Evolutionary conservation across 1,140 invertebrate species (phyloP), one percentile per base, ranked within the genome.

Genomic region (Lepidurus packardi): DNA sequence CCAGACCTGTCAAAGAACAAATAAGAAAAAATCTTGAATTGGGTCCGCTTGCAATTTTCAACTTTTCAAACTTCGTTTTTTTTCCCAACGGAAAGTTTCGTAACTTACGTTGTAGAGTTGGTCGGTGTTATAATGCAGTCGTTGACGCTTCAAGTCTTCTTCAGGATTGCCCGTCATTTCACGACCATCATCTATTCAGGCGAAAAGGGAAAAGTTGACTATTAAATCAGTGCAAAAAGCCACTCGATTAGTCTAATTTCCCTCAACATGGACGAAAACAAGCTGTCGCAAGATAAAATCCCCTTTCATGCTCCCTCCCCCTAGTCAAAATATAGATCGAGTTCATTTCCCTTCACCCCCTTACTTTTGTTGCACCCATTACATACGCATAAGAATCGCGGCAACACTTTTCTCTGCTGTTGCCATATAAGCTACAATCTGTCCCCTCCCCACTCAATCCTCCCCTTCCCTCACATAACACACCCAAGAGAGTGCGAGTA

Each of bases 41-140:
- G 43, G 41, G 78, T 77, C 65, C 79, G 75, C 73, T 74, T 77
- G 74, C 41, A 73, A 80, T 77, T 80, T 78, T 75, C 77, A 80
- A 78, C 73, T 73, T 73, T 74, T 16, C 24, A 44, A 74, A 21
- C 34, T 53, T 65, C 76, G 25, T 78, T 78, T 73, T 77, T 80
- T 79, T 77, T 77, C 78, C 75, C 25, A 73, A 81, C 53, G 76
- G 80, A 80, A 81, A 78, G 80, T 76, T 80, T 81, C 77, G 73
- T 79, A 80, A 91, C 92, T 92, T 88, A 94, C 93, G 84, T 94
- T 94, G 84, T 94, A 95, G 78, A 94, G 88, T 83, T 94, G 93
- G 85, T 96, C 94, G n/a, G 93, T 92, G 82, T 93, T 94, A 84
- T 95, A 96, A 79, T 93, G 92, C 82, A 89, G 90, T 83, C 93